Base-by-base conservation (phyloP, 1,140 invertebrate genomes). In the Trichomalopsis sarcophagae region DNA sequence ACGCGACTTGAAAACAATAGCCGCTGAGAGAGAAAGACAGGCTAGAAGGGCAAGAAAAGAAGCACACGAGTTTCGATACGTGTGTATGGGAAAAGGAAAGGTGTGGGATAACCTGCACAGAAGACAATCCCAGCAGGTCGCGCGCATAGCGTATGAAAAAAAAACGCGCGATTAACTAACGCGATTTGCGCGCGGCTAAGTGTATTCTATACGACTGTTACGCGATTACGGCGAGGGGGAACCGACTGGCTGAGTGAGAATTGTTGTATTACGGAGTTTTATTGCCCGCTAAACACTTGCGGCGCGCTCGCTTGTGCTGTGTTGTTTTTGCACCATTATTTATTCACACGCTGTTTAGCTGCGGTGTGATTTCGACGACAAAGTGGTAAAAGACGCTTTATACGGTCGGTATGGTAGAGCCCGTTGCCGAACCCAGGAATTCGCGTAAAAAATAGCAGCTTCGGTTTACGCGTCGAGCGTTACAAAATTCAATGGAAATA, bases 251-350 rank as follows among this genome's bases (percentile, higher is more conserved):
- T 71, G 82, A 84, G 66, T 69, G 77, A 17, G 69, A 80, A 84
- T 71, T 36, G 82, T 68, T 84, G 82, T 84, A 77, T 84, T 66
- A 68, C 44, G 11, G 30, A 17, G 47, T 83, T 83, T 81, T 71
- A 76, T 76, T 76, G 23, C 44, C 27, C 33, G 30, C 71, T 40
- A 36, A 36, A 17, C 33, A 17, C 11, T 14, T 27, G 27, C 7
- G 1, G 40, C 40, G 40, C 40, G 40, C 6, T 5, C 40, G 40
- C 40, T 44, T 7, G 40, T 44, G 40, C 9, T 44, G 40, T 44
- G 40, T 44, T 44, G 40, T 44, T 44, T 44, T 44, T 44, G 40
- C 40, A 10, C 33, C 33, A 36, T 66, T 79, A 14, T 79, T 73
- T 14, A 79, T 5, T 27, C 27, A 55, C 14, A 66, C 50, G 50